A percentile compares a stretch with the other conserved stretches of the same genome.
Evolutionary conservation across 2,113 vertebrate genomes (phyloP).

Genomic region (Trinectes maculatus): DNA sequence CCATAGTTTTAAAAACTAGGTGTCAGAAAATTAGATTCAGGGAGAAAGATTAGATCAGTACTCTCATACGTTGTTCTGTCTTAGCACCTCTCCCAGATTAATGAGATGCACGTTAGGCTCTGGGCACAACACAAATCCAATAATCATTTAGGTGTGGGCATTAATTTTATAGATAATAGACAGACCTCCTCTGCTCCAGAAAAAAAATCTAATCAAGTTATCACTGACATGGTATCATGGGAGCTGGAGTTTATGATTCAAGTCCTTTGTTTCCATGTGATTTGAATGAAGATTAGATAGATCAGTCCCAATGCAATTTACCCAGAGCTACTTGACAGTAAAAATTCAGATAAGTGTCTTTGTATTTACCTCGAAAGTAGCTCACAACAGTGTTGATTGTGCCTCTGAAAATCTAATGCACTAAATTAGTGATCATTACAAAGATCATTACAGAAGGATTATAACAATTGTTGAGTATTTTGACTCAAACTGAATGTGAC

Average conservation of each 20-base stretch:
- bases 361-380: no score
- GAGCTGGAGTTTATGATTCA: not conserved
- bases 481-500: no score
- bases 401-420: no score
- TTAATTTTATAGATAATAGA: not conserved
- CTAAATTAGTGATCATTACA: no score
- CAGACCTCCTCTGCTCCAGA: not conserved
- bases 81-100: not conserved
- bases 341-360: no score
- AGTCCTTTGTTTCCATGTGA: not conserved
- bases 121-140: not conserved
- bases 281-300: not conserved
- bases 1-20: no score
- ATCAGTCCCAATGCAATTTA: not conserved
- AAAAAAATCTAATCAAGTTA: not conserved
- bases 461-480: no score
- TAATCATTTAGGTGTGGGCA: not conserved
- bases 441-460: no score
- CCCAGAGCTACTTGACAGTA: no score
- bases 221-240: no score
- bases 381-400: no score
- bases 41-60: constrained; percentile 24
- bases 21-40: not conserved
- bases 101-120: not conserved
- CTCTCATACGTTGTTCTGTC: not conserved